Percentiles rank a stretch among this genome's conserved stretches.
Evolutionary conservation across 2,797 vertebrate species (phyloP).

Genomic region (Aeoliscus strigatus): DNA sequence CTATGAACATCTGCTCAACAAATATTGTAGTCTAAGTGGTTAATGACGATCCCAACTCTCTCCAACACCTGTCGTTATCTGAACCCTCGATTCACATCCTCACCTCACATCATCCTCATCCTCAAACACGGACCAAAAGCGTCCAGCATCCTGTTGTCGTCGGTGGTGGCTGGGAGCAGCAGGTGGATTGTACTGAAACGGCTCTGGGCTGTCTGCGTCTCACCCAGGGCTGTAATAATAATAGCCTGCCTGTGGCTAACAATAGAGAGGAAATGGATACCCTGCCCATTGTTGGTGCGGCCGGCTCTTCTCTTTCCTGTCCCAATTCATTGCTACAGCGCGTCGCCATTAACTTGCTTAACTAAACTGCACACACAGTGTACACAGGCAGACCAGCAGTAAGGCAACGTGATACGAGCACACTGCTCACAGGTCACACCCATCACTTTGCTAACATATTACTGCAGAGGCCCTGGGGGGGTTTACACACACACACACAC

Average conservation of each 20-base stretch:
- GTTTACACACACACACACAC: conserved; percentile 16
- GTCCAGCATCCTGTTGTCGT: conserved; percentile 26
- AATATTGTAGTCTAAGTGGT: background rate
- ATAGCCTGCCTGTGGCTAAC: conserved; percentile 66
- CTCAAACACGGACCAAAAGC: conserved; percentile 12
- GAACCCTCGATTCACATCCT: background rate
- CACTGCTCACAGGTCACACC: conserved; percentile 21
- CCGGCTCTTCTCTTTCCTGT: conserved; percentile 58
- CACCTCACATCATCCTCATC: conserved; percentile 4
- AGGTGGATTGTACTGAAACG: conserved; percentile 52
- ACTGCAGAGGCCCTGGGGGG: conserved; percentile 15
- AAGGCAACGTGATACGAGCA: conserved; percentile 35
- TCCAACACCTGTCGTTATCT: background rate
- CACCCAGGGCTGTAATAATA: conserved; percentile 64
- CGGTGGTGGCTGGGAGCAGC: conserved; percentile 25
- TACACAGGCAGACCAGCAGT: conserved; percentile 33
- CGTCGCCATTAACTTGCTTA: conserved; percentile 39
- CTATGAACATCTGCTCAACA: too few species aligned
- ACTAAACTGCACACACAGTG: conserved; percentile 41
- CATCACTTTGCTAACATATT: conserved; percentile 27
- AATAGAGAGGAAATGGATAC: conserved; percentile 75
- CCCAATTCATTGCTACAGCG: conserved; percentile 42
- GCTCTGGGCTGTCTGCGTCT: conserved; percentile 55
- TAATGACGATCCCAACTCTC: background rate
- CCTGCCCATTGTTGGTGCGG: conserved; percentile 54